Evolutionary conservation across 1,140 invertebrate species (phyloP), one percentile per base, ranked within the genome.

Genomic region (Helicoverpa armigera): DNA sequence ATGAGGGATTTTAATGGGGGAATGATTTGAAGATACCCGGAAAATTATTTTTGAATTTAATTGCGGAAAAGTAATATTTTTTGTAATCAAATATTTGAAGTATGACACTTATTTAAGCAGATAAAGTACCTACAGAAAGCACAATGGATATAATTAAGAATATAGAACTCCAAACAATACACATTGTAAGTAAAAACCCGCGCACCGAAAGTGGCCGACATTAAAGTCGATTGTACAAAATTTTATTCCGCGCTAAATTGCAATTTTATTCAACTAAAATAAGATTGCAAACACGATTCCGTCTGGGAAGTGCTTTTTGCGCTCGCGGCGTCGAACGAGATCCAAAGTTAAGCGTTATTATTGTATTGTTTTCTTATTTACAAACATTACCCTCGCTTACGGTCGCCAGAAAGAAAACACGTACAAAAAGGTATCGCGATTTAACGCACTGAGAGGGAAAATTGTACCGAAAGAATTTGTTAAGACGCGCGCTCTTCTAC

Each of bases 181-280:
- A 72, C 53, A 54, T 53, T 53, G 16, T 13, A 72, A 72, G 69
- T 72, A 31, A 51, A 53, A 72, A n/a, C 69, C 31, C n/a, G 53
- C 53, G 50, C 53, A 29, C 69, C 50, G 10, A 58, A 73, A 56
- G 51, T 35, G 29, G 53, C 70, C 53, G 12, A 73, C 70, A 75
- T 75, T 75, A 61, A 61, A 61, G 73, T 43, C 73, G 58, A 61
- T 75, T 29, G 54, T 58, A 61, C 73, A 75, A 75, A 61, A 75
- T 75, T 75, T 75, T 61, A 75, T 75, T 75, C 35, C 56, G 54
- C 56, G 43, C 73, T 75, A 75, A 75, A 75, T 75, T 75, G 73
- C 58, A 75, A 75, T 75, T 75, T 75, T 61, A 75, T 75, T 75
- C 56, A 75, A 75, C 73, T 75, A 75, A 60, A 75, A 75, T 75